Conservation (phyloP, 2,113 vertebrate species). For the Chroicocephalus ridibundus region DNA sequence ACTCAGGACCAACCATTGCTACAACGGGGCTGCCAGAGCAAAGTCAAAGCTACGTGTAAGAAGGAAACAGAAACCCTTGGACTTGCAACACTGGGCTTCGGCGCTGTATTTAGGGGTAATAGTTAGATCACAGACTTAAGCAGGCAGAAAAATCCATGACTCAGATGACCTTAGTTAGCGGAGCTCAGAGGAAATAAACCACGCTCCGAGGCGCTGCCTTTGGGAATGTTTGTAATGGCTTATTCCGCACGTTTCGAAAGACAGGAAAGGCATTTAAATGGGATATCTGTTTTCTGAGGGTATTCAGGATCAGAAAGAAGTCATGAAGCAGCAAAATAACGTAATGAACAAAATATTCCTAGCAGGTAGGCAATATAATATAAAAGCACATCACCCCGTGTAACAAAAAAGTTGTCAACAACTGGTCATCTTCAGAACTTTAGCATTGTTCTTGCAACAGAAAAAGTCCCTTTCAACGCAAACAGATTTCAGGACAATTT, state of each 20-base stretch:
- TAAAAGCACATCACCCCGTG: neutral
- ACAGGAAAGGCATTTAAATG: neutral
- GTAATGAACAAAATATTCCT: neutral
- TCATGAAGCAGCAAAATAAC: neutral
- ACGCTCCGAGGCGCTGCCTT: neutral
- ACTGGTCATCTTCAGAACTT: neutral
- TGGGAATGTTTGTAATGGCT: neutral
- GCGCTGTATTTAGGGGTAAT: neutral
- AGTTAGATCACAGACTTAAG: neutral
- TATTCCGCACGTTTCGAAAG: neutral
- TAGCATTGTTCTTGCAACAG: neutral
- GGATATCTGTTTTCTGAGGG: neutral
- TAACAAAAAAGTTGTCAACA: neutral
- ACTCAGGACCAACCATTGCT: accelerated
- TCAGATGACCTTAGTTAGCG: neutral
- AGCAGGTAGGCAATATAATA: neutral
- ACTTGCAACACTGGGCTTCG: neutral
- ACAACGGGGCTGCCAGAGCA: neutral
- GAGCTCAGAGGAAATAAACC: neutral
- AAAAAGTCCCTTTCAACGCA: neutral
- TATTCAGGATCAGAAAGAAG: neutral
- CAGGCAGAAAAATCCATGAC: neutral
- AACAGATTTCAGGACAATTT: neutral
- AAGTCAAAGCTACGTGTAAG: neutral
- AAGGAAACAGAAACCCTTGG: neutral